Percentiles rank a stretch among this genome's conserved stretches.
Conservation (phyloP, 2,888 invertebrate species). For the Prenolepis imparis region DNA sequence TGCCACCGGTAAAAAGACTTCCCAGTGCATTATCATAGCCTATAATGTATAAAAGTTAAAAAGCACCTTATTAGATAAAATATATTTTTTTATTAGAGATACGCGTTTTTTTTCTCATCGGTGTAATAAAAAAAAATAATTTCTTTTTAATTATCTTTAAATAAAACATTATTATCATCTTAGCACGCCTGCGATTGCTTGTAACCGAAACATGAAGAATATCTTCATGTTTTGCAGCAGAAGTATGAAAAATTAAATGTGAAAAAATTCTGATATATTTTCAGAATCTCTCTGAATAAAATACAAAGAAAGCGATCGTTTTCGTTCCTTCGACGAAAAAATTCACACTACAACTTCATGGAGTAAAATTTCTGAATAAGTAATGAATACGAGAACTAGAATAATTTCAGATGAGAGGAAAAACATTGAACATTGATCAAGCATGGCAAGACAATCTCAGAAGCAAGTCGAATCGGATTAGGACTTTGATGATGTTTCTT, state of each 20-base stretch:
- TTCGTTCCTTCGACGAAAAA: not conserved
- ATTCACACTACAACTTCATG: not conserved
- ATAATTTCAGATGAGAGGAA: not conserved
- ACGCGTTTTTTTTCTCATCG: not conserved
- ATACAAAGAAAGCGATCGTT: not conserved
- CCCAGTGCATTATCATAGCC: slow-evolving; percentile 17
- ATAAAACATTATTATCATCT: slow-evolving; percentile 1
- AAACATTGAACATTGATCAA: not conserved
- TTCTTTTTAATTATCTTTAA: not conserved
- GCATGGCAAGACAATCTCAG: not conserved
- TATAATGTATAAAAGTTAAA: slow-evolving; percentile 24
- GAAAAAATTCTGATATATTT: not conserved
- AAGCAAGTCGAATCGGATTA: not conserved
- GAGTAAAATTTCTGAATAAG: not conserved
- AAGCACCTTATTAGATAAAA: not conserved
- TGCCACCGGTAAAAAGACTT: not conserved
- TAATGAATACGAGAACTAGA: not conserved
- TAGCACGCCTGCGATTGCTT: not conserved
- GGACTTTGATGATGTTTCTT: not conserved
- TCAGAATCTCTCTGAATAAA: not conserved
- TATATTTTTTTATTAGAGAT: not conserved
- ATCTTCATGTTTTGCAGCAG: not conserved
- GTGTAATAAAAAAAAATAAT: not conserved
- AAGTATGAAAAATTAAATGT: slow-evolving; percentile 12
- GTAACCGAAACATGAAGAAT: not conserved